phyloP scores from a whole-genome alignment of 35 echinoderm and acorn worm species.

The Patiria miniata region DNA sequence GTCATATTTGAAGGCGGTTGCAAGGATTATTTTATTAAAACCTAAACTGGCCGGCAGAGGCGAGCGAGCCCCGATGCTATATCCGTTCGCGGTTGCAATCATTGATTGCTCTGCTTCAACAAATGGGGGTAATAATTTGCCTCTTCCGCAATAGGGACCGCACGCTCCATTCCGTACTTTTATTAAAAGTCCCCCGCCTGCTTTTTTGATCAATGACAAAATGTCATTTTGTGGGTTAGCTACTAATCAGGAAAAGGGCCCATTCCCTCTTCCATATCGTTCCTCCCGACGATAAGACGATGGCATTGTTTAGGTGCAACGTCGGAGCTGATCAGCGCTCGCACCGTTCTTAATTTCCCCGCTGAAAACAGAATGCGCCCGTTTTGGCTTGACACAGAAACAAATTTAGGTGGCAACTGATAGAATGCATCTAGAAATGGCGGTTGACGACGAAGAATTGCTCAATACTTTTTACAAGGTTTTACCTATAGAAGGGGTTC shows the following conservation, averaged over 20 bases:
- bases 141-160: not conserved
- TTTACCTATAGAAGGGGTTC: not conserved
- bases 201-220: not conserved
- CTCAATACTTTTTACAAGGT: not conserved
- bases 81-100: not conserved
- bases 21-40: slow-evolving; percentile 17
- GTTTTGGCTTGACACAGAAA: not conserved
- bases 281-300: not conserved
- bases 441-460: too few relatives aligned
- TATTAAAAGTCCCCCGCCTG: not conserved
- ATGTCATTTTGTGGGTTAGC: slow-evolving; percentile 26
- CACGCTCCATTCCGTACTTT: not conserved
- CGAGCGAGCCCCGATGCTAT: not conserved
- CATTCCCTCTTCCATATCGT: not conserved
- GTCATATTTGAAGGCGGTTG: slow-evolving; percentile 17
- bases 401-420: not conserved
- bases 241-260: not conserved
- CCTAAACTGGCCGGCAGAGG: not conserved
- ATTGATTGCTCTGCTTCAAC: slow-evolving; percentile 6
- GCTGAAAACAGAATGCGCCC: not conserved
- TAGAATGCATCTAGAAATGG: not conserved
- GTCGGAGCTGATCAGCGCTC: not conserved
- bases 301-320: slow-evolving; percentile 17
- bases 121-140: slow-evolving; percentile 24
- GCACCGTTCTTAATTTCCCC: slow-evolving; percentile 7